Base-by-base conservation (phyloP, 2,113 vertebrate species). In the Perca schrenkii region DNA sequence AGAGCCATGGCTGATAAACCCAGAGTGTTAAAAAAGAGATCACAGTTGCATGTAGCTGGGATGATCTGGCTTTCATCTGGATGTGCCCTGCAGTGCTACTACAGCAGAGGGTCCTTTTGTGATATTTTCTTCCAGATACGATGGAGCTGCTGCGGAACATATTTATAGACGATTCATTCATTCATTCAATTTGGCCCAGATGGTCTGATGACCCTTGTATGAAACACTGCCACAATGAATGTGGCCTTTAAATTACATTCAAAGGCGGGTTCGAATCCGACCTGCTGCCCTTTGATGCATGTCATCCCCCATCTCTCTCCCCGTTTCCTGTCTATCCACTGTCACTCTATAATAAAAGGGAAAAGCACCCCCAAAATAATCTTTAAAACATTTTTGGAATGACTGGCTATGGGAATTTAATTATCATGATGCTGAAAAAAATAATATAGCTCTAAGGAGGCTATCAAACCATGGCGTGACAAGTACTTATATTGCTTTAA, bases 51-150 rank as follows among this genome's bases (percentile, higher is more conserved):
- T 63, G 53, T 53, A 65, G 52, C 47, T 17, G 50, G 50, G 12
- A 46, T 61, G 65, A 74, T 72, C 25, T 16, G 31, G n/a, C 60
- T 67, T 79, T 80, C 58, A 86, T 83, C 68, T 88, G 64, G 40
- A 86, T 66, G 69, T 61, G 49, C 43, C 64, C 62, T 16, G 50
- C 2, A 61, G 77, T 46, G 57, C 60, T 60, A 65, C 73, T 54
- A 81, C 12, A 79, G 57, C 50, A 54, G 19, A 77, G 19, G 52
- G 58, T 58, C 61, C 57, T 82, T 79, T 69, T 72, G 73, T 56
- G 64, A 77, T 79, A 75, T 64, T 81, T 65, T 8, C 56, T 60
- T 74, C 57, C 50, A 79, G 79, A 77, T 76, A 65, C 25, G 22
- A 68, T 10, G 11, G 36, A 62, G 28, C 77, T 28, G 62, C 76